Base-by-base conservation (phyloP, 2,113 vertebrate species). In the Pheucticus melanocephalus region DNA sequence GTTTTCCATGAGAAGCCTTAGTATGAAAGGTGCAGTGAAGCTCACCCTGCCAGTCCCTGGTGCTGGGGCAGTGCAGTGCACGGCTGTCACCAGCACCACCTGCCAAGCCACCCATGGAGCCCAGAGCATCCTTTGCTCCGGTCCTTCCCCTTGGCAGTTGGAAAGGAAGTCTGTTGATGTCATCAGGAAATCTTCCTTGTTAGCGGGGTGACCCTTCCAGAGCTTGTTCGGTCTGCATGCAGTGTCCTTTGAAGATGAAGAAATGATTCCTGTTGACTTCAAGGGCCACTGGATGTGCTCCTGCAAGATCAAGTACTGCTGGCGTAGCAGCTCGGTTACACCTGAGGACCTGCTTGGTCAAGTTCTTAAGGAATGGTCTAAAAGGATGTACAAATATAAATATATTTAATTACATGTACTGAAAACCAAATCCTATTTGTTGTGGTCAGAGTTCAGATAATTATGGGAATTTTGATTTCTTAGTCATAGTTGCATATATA, bases 311-410 rank as follows among this genome's bases (percentile, higher is more conserved):
- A 17, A 17, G n/a, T 94, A 95, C 76, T 81, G 61, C 82, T 96
- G 90, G 66, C 0, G 0, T 61, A 85, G 84, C 65, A 79, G 70
- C 61, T 86, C 39, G 82, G 57, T 82, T 94, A 81, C 23, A 80
- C 77, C 78, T 69, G 80, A 91, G 78, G 72, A 90, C 33, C 53
- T 91, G 72, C 56, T 85, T 92, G 76, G 56, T 86, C 56, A 63
- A 78, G 77, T 85, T 96, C 86, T 96, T 95, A 85, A 91, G 80
- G 72, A 92, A 87, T 73, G 79, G 71, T 86, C 69, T 94, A 92
- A 95, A 95, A 96, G 95, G 68, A 71, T 96, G 88, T 89, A 96
- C 95, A 97, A 95, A 92, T 95, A 95, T 86, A 95, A 96, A 92
- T 94, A 93, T 92, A 97, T 96, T 96, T 96, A 96, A 96, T 83